phyloP scores from a whole-genome alignment of 1,140 invertebrate species.

The Calephelis nemesis region DNA sequence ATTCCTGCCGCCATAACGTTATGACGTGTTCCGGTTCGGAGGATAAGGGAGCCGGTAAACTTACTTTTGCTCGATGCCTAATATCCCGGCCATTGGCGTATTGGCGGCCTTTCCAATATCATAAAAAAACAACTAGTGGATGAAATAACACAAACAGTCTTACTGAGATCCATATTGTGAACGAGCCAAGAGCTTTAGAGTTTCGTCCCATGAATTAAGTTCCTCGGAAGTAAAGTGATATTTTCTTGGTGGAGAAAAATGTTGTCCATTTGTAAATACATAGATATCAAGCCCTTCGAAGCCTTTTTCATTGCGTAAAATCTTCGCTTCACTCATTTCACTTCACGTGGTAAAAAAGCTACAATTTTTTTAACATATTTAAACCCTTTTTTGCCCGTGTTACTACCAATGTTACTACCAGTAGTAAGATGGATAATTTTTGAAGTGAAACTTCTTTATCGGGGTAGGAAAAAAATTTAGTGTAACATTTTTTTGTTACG shows the following conservation, averaged over 20 bases:
- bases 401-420: too few species aligned
- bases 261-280: conserved; percentile 62
- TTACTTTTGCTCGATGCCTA: too few species aligned
- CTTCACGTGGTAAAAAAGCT: not conserved
- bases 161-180: conserved; percentile 56
- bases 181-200: conserved; percentile 43
- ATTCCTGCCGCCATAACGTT: too few species aligned
- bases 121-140: not conserved
- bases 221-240: conserved; percentile 52
- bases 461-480: too few species aligned
- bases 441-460: too few species aligned
- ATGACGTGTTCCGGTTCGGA: too few species aligned
- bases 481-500: too few species aligned
- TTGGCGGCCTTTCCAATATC: too few species aligned
- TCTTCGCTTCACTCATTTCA: conserved; percentile 34
- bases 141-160: conserved; percentile 22
- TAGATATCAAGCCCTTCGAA: conserved; percentile 53
- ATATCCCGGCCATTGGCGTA: too few species aligned
- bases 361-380: not conserved
- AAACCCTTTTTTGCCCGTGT: too few species aligned
- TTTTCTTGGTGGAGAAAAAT: conserved; percentile 58
- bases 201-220: conserved; percentile 46
- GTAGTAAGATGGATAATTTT: too few species aligned
- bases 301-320: conserved; percentile 27
- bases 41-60: too few species aligned